A percentile compares a stretch with the other conserved stretches of the same genome.
Evolutionary conservation across 2,888 invertebrate species (phyloP).

Genomic region (Ichneumoninae sp.): DNA sequence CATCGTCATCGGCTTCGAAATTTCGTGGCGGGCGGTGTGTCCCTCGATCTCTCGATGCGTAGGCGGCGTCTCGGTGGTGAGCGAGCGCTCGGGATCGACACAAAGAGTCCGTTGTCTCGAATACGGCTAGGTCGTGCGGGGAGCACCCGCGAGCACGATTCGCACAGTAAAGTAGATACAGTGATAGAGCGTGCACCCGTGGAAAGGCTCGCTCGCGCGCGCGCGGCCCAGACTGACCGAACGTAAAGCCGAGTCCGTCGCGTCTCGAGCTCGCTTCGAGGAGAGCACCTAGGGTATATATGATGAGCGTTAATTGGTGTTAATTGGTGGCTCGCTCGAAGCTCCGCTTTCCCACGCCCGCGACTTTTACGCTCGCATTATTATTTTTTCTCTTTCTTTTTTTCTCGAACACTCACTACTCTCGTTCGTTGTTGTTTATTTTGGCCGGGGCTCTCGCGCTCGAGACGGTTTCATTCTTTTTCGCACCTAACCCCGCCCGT

Average conservation of each 20-base stretch:
- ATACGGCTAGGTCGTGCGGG: neutral
- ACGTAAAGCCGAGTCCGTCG: conserved; percentile 56
- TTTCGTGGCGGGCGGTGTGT: conserved; percentile 44
- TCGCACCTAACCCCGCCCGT: conserved; percentile 54
- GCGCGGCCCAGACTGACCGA: conserved; percentile 60
- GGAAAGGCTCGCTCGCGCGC: conserved; percentile 43
- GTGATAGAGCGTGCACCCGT: conserved; percentile 12
- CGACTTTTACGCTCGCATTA: conserved; percentile 81
- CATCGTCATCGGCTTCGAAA: conserved; percentile 36
- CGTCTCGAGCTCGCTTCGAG: conserved; percentile 53
- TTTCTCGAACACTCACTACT: conserved; percentile 28
- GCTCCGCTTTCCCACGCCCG: conserved; percentile 83
- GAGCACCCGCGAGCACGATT: conserved; percentile 34
- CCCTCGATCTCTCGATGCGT: conserved; percentile 47
- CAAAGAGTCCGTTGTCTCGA: conserved; percentile 57
- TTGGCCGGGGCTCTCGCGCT: conserved; percentile 7
- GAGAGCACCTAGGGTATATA: conserved; percentile 79
- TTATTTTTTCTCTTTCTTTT: conserved; percentile 57
- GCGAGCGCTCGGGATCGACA: conserved; percentile 29
- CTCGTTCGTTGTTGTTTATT: conserved; percentile 17
- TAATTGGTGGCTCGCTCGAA: conserved; percentile 83
- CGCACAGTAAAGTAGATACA: conserved; percentile 29
- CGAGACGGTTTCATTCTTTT: conserved; percentile 46
- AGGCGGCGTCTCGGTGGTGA: conserved; percentile 29
- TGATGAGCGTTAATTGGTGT: conserved; percentile 84